Evolutionary conservation across 2,888 invertebrate species (phyloP), one percentile per base, ranked within the genome.

Genomic region (Ochropleura plecta): DNA sequence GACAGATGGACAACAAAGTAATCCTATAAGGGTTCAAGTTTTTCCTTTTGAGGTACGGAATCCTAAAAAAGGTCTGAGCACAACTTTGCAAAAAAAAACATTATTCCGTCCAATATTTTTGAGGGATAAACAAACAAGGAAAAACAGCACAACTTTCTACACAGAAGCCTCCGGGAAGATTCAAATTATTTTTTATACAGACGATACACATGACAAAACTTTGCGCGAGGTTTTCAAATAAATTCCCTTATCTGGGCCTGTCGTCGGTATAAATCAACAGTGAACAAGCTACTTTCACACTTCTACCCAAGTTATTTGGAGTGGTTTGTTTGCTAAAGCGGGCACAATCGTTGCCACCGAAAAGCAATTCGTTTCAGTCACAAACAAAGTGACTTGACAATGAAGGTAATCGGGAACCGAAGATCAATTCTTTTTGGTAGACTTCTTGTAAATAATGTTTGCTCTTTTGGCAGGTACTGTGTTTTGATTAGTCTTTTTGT

Each of bases 181-280:
- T 79, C 76, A 84, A 88, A 89, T 88, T 85, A 86, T 79, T 85
- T 82, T 88, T 91, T 85, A 84, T 87, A 88, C 85, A 84, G 84
- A 89, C 87, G 88, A 90, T 88, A 89, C 86, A 90, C 86, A 84
- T 80, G 81, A 82, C 81, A 90, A 91, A 90, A 91, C 90, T 91
- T 88, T 85, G 79, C 83, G 78, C 81, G 73, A 72, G 88, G 80
- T 82, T 90, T 89, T 85, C 84, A 88, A 90, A 91, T 91, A 91
- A 92, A 92, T 91, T 91, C 88, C 86, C 89, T 90, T 93, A 93
- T 93, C 92, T 92, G 88, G 81, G 73, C 74, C 84, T 89, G 89
- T 90, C 90, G 88, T 91, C 88, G 90, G 89, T 92, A 93, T 93
- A 92, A 93, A 94, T 92, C 92, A 91, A 86, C 85, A 87, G 77